Conservation (phyloP, 2,113 vertebrate genomes). For the Empidonax traillii region DNA sequence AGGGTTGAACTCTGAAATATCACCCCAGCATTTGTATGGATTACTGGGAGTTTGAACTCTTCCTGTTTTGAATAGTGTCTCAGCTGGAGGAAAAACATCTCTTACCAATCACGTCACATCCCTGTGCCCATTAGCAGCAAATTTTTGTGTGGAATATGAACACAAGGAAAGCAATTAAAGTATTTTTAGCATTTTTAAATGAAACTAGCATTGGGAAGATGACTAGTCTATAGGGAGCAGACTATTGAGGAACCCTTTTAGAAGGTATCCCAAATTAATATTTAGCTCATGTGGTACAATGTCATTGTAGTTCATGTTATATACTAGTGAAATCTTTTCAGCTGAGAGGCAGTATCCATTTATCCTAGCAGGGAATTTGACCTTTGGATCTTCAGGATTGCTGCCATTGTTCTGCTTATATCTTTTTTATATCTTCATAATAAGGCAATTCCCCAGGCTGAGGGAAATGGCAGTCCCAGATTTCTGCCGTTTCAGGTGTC, state of each 20-base stretch:
- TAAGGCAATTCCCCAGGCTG: not conserved
- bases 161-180: not conserved
- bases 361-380: not conserved
- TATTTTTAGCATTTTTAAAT: slow-evolving; percentile 40
- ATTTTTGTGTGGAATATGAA: not conserved
- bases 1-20: not conserved
- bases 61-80: not conserved
- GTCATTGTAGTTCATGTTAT: not conserved
- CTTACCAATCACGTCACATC: not conserved
- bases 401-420: not conserved
- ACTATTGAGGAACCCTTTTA: not conserved
- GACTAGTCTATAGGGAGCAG: not conserved
- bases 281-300: not conserved
- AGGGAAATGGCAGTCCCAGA: not conserved
- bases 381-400: not conserved
- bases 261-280: not conserved
- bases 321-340: not conserved
- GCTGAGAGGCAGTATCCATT: not conserved
- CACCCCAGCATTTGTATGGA: not conserved
- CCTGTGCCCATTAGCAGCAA: not conserved
- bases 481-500: not conserved
- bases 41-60: not conserved
- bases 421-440: not conserved
- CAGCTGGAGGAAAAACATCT: not conserved
- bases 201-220: not conserved